These are phyloP conservation scores for Chaenogobius annularis DNA, from an alignment of 2,113 vertebrate genomes.

Conservation along the genomic window DNA sequence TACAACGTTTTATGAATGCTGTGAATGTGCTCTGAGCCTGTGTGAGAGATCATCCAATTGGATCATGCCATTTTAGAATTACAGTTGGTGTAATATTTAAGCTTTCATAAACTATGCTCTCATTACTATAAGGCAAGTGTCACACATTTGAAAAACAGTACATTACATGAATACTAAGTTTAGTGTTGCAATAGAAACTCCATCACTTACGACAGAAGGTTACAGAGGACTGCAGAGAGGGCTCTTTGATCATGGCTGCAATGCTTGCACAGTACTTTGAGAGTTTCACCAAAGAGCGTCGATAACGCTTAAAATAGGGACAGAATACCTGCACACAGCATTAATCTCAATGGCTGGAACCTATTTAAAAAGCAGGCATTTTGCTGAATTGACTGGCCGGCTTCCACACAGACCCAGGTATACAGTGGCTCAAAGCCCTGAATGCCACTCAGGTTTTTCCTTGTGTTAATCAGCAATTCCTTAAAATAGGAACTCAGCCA, in stretches of 20 bases:
- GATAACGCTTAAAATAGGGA: slow-evolving; percentile 72
- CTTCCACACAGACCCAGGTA: slow-evolving; percentile 19
- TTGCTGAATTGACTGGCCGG: slow-evolving; percentile 62
- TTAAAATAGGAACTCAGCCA: slow-evolving; percentile 23
- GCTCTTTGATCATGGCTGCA: slow-evolving; percentile 43
- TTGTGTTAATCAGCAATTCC: slow-evolving; percentile 43
- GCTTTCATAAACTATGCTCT: no score
- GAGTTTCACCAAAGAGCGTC: slow-evolving; percentile 68
- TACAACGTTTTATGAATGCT: slow-evolving; percentile 19
- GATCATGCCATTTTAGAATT: no score
- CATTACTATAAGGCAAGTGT: no score
- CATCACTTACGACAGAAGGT: background rate
- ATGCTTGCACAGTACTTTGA: slow-evolving; percentile 74
- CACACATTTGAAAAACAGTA: no score
- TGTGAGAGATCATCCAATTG: no score
- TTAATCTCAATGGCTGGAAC: slow-evolving; percentile 64
- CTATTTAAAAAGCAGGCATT: slow-evolving; percentile 56
- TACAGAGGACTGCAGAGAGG: slow-evolving; percentile 38
- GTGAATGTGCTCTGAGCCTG: slow-evolving; percentile 1
- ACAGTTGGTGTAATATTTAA: no score
- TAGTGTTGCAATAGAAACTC: no score
- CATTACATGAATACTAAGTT: no score
- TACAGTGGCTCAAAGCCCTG: slow-evolving; percentile 29
- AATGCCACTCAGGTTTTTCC: slow-evolving; percentile 27
- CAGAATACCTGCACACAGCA: slow-evolving; percentile 68